Conservation (phyloP, 2,888 invertebrate genomes). For the Bhutanitis thaidina region DNA sequence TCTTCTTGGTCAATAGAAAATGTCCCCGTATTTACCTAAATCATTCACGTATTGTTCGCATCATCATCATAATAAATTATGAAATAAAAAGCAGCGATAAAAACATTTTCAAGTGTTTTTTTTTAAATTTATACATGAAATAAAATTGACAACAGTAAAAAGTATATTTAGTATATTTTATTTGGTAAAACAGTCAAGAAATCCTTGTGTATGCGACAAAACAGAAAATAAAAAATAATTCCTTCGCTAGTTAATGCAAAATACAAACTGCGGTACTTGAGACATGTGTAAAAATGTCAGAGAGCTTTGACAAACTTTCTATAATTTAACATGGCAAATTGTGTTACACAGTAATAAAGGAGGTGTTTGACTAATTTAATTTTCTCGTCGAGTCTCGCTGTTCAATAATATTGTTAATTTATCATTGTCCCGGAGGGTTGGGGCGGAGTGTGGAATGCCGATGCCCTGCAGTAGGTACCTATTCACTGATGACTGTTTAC, state of each 20-base stretch:
- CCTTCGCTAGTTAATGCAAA: conserved; percentile 55
- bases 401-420: conserved; percentile 67
- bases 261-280: conserved; percentile 30
- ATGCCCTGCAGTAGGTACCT: conserved; percentile 23
- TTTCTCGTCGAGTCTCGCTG: conserved; percentile 39
- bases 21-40: too few species aligned
- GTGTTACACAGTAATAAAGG: conserved; percentile 32
- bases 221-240: conserved; percentile 64
- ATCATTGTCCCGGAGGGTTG: conserved; percentile 51
- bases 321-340: conserved; percentile 41
- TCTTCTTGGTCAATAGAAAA: too few species aligned
- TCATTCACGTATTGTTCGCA: too few species aligned
- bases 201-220: conserved; percentile 35
- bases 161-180: too few species aligned
- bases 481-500: conserved; percentile 23
- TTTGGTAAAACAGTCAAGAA: neutral
- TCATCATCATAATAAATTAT: too few species aligned
- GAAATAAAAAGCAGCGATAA: too few species aligned
- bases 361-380: conserved; percentile 56
- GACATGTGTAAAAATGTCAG: conserved; percentile 41
- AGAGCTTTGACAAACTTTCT: conserved; percentile 36
- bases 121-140: too few species aligned
- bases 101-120: too few species aligned
- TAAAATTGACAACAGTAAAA: too few species aligned
- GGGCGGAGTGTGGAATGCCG: conserved; percentile 28